Evolutionary conservation across 2,888 invertebrate species (phyloP).

Genomic region (Lasioglossum morio): DNA sequence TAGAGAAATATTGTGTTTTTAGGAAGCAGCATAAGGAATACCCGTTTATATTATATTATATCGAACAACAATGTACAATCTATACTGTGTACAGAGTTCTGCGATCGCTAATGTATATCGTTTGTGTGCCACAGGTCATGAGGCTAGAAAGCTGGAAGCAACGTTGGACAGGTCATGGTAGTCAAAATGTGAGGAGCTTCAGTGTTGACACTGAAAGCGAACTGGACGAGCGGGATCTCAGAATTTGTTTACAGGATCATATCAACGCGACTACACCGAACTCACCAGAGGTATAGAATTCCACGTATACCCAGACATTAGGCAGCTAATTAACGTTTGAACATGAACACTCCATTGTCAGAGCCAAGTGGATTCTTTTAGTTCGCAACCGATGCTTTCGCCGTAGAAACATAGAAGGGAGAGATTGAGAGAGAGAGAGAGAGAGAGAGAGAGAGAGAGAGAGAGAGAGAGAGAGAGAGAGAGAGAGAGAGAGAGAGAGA

Average conservation of each 20-base stretch:
- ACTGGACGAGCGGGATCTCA: slow-evolving; percentile 86
- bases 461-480: not conserved
- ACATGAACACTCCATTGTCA: slow-evolving; percentile 60
- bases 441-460: too few species aligned
- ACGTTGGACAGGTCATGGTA: slow-evolving; percentile 81
- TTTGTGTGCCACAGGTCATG: slow-evolving; percentile 87
- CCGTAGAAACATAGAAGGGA: slow-evolving; percentile 48
- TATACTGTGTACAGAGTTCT: not conserved
- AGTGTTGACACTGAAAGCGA: slow-evolving; percentile 86
- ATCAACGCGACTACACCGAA: slow-evolving; percentile 74
- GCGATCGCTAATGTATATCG: not conserved
- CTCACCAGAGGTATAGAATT: slow-evolving; percentile 73
- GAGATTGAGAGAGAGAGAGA: too few species aligned
- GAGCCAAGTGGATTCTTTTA: slow-evolving; percentile 55
- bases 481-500: not conserved
- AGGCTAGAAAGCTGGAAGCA: slow-evolving; percentile 89
- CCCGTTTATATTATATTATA: not conserved
- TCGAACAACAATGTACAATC: slow-evolving; percentile 6
- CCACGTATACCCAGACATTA: slow-evolving; percentile 66
- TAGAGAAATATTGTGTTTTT: slow-evolving; percentile 22
- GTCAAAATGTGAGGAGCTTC: slow-evolving; percentile 78
- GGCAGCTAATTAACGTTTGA: slow-evolving; percentile 68
- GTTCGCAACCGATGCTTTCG: slow-evolving; percentile 63
- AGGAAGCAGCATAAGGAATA: slow-evolving; percentile 7
- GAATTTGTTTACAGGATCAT: slow-evolving; percentile 82